Evolutionary conservation across 2,888 invertebrate genomes (phyloP).

Genomic region (Oligia latruncula): DNA sequence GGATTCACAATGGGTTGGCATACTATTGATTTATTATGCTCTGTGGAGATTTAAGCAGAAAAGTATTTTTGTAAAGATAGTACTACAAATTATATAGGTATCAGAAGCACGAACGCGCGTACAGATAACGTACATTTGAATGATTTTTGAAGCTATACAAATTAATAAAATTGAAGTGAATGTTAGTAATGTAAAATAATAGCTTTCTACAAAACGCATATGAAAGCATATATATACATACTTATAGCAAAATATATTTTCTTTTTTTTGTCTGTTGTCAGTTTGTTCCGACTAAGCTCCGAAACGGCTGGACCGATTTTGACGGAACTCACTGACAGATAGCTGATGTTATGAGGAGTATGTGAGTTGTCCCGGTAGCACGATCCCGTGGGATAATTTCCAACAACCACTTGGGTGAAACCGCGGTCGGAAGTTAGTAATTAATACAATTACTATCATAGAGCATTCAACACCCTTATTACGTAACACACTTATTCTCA

Average conservation of each 20-base stretch:
- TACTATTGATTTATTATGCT: conserved; percentile 29
- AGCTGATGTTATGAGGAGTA: no score
- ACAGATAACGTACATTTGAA: not conserved
- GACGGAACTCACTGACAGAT: not conserved
- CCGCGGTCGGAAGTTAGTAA: no score
- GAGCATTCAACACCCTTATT: no score
- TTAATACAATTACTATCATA: no score
- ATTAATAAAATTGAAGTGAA: not conserved
- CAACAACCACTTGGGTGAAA: no score
- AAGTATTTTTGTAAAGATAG: not conserved
- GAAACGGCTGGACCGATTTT: not conserved
- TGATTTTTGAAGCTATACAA: not conserved
- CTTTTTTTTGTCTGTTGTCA: not conserved
- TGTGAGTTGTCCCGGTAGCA: no score
- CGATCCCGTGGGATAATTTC: no score
- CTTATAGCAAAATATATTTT: no score
- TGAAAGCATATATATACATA: not conserved
- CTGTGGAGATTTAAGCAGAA: not conserved
- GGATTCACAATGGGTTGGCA: not conserved
- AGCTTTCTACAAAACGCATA: not conserved
- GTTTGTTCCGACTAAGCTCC: not conserved
- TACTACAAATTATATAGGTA: not conserved
- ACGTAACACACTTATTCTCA: no score
- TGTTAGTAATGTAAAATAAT: not conserved
- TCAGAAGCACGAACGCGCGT: not conserved